Conservation (phyloP, 1,140 invertebrate species). For the Frieseomelitta varia region DNA sequence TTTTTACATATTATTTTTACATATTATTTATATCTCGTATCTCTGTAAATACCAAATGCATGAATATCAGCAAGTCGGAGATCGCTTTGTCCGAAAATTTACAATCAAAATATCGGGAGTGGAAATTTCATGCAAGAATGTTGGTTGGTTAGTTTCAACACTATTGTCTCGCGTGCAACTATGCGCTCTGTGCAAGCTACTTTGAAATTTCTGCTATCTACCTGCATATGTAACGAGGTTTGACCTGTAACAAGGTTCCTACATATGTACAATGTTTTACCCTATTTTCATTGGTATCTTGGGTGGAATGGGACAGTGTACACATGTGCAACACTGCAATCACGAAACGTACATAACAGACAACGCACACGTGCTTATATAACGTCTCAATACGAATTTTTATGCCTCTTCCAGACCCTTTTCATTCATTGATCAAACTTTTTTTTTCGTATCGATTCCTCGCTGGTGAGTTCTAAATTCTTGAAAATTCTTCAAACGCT, state of each 20-base stretch:
- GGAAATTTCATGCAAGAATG: background rate
- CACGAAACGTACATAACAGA: background rate
- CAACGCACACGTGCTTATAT: background rate
- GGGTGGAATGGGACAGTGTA: background rate
- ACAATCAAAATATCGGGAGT: background rate
- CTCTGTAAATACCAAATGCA: background rate
- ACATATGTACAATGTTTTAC: background rate
- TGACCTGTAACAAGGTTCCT: background rate
- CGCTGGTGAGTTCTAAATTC: background rate
- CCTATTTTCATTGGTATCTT: background rate
- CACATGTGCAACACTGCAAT: too few relatives aligned
- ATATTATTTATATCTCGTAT: background rate
- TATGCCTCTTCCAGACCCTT: background rate
- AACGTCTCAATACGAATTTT: background rate
- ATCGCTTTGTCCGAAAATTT: background rate
- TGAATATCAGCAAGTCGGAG: background rate
- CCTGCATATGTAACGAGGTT: background rate
- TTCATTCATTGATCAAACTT: background rate
- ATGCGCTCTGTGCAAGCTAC: background rate
- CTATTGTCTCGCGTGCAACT: background rate
- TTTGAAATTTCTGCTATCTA: background rate
- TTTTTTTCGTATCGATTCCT: too few relatives aligned
- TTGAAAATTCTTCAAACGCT: background rate
- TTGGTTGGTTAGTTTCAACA: background rate
- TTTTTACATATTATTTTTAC: background rate